Evolutionary conservation across 1,140 invertebrate genomes (phyloP), one percentile per base, ranked within the genome.

Genomic region (Hetaerina americana): DNA sequence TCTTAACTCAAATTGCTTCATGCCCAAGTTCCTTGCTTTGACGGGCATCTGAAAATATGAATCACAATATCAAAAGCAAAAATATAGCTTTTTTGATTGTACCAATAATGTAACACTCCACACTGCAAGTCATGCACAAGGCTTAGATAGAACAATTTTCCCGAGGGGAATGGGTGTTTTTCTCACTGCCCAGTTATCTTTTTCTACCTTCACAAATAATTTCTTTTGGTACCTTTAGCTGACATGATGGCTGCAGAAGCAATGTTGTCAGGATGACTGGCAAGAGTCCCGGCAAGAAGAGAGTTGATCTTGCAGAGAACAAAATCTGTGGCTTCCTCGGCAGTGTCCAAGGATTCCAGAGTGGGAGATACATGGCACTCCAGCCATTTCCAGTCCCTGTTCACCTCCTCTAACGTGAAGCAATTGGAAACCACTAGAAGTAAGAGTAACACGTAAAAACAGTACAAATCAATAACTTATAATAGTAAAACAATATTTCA

Each of bases 231-330:
- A n/a, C n/a, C n/a, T n/a, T n/a, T n/a, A n/a, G n/a, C n/a, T n/a
- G n/a, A n/a, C n/a, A n/a, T n/a, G n/a, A n/a, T n/a, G n/a, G n/a
- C n/a, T n/a, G n/a, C n/a, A n/a, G n/a, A n/a, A n/a, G n/a, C n/a
- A n/a, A n/a, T n/a, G n/a, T n/a, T n/a, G n/a, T n/a, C n/a, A n/a
- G n/a, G n/a, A n/a, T n/a, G n/a, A n/a, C n/a, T n/a, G n/a, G n/a
- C n/a, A n/a, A n/a, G n/a, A n/a, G n/a, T 18, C 3, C 40, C 40
- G 22, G 92, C 93, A 75, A 95, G 87, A 70, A 97, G 84, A 67
- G 94, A 97, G 80, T 97, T 91, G 72, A 99, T 94, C 88, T 99
- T 99, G 78, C 94, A 96, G 75, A 88, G 89, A 10, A 98, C 95
- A 88, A 97, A 99, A 75, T 95, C 92, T 68, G 94, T 95, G 27